Evolutionary conservation across 2,113 vertebrate species (phyloP), one percentile per base, ranked within the genome.

Genomic region (Leiothrix lutea): DNA sequence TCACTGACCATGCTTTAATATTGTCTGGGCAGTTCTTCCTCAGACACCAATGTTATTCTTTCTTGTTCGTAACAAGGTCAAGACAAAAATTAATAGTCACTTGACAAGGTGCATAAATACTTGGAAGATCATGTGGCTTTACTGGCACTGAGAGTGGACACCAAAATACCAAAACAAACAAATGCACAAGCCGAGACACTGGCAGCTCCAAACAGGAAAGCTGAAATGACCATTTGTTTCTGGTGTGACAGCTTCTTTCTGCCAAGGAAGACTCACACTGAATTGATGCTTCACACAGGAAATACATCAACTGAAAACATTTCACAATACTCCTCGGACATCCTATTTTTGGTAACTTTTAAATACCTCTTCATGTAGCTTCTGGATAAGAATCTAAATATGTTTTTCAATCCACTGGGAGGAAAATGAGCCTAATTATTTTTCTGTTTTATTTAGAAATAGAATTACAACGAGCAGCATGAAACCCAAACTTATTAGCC

Each of bases 181-280:
- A 17, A 44, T 4, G 9, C 4, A 18, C 2, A 2, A 38, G 58
- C 22, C 0, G 1, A 70, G 80, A 57, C 4, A 6, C 22, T 1
- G 1, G 33, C 23, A 66, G 42, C 31, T 88, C 69, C 1, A 0
- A 69, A 42, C 26, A 61, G 11, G 44, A 92, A 74, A 50, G 82
- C 66, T 87, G 65, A 86, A 91, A 57, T 36, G 44, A 69, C 28
- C 25, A 23, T 80, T 95, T 92, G 31, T 74, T 90, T 61, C 28
- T 40, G 38, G 17, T 40, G 33, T 8, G 44, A 70, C 36, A 60
- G 67, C 23, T 73, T 73, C 66, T 70, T n/a, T 69, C 54, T 92
- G 65, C 45, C 74, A 31, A 24, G 40, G n/a, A 80, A 77, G 26
- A 67, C 36, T 36, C 26, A 2, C 26, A n/a, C 26, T 11, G 45